Conservation (phyloP, 53 echinoderm and acorn worm species). For the Zoroaster sp. region DNA sequence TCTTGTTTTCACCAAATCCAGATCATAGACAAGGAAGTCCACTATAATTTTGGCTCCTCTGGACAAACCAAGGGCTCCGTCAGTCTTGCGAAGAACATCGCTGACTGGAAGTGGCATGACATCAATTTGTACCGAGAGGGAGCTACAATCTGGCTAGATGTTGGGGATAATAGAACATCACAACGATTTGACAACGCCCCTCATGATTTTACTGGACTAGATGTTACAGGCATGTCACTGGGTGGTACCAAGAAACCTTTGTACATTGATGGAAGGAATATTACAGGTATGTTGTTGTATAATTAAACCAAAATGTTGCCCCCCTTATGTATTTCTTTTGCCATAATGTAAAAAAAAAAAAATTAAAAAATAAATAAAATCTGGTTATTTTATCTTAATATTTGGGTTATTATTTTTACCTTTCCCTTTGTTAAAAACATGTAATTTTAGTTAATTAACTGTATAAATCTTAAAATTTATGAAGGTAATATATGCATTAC, state of each 20-base stretch:
- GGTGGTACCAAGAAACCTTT: constrained; percentile 71
- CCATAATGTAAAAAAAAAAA: no score
- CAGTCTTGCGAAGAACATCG: constrained; percentile 1
- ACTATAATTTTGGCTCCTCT: constrained; percentile 66
- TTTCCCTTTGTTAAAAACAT: no score
- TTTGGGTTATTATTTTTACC: no score
- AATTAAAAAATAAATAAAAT: no score
- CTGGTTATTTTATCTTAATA: no score
- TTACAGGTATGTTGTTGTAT: constrained; percentile 65
- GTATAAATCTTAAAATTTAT: no score
- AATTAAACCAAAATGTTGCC: no score
- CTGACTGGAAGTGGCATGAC: constrained; percentile 82
- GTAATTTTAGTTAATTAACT: no score
- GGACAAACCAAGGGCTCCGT: constrained; percentile 63
- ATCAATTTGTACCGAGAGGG: constrained; percentile 63
- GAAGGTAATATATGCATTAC: no score
- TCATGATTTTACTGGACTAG: constrained; percentile 82
- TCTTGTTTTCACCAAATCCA: neutral
- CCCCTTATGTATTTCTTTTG: no score
- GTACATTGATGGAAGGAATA: constrained; percentile 57
- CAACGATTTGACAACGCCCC: constrained; percentile 61
- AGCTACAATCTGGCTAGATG: constrained; percentile 58
- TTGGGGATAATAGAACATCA: constrained; percentile 55
- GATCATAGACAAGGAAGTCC: constrained; percentile 62
- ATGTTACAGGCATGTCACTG: constrained; percentile 64